A percentile compares a stretch with the other conserved stretches of the same genome.
Conservation (phyloP, 2,888 invertebrate species). For the Gastrophysa polygoni region DNA sequence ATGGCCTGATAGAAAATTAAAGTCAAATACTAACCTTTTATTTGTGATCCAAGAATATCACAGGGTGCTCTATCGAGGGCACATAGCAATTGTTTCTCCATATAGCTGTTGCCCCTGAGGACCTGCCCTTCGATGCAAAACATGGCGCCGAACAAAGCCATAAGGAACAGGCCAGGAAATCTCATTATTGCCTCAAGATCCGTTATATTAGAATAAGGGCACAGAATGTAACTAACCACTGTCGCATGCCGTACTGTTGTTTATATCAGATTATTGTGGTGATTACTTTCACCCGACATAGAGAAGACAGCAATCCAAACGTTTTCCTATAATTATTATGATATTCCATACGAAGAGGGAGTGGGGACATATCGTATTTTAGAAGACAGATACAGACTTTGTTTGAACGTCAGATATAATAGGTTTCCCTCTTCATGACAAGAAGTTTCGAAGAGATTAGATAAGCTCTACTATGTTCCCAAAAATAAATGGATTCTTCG, state of each 20-base stretch:
- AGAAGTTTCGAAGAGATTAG: no score
- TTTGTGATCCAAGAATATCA: slow-evolving; percentile 65
- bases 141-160: slow-evolving; percentile 9
- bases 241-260: slow-evolving; percentile 4
- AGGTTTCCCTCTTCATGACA: no score
- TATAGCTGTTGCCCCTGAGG: slow-evolving; percentile 44
- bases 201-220: neutral
- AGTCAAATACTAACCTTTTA: slow-evolving; percentile 62
- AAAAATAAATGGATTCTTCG: no score
- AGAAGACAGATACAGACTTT: no score
- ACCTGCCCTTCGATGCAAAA: slow-evolving; percentile 35
- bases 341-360: neutral
- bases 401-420: no score
- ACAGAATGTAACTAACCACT: slow-evolving; percentile 7
- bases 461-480: no score
- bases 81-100: slow-evolving; percentile 63
- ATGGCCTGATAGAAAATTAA: neutral
- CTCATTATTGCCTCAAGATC: neutral
- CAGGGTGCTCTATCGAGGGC: slow-evolving; percentile 65
- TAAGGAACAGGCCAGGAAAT: neutral
- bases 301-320: neutral
- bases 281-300: slow-evolving; percentile 4
- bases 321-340: neutral
- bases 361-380: no score
- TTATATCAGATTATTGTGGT: neutral